These are phyloP conservation scores for Ianthella basta DNA, from an alignment of 37 sponge, comb jelly and placozoan genomes.

Conservation along the genomic window DNA sequence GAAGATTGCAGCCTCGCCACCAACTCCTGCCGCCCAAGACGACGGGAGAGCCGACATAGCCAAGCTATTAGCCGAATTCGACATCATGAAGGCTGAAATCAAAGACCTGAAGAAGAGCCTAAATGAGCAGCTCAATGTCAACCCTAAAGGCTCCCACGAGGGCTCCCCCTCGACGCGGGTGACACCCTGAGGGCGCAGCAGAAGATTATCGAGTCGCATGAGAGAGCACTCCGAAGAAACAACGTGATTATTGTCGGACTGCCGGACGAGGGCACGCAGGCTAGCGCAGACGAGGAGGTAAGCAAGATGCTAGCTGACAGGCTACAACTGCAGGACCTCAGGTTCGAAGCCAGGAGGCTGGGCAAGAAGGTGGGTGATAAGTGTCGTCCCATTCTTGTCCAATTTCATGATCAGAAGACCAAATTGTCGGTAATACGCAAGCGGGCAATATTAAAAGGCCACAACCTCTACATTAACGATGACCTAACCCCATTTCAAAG, in stretches of 20 bases:
- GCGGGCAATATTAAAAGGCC: background rate
- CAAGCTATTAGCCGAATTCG: background rate
- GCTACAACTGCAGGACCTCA: background rate
- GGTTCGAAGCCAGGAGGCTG: background rate
- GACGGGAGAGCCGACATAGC: background rate
- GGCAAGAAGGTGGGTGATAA: background rate
- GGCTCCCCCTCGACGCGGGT: background rate
- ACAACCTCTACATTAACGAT: background rate
- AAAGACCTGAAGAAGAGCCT: background rate
- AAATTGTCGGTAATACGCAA: background rate
- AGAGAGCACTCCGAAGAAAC: background rate
- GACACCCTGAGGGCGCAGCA: background rate
- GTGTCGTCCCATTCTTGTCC: background rate
- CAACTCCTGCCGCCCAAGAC: background rate
- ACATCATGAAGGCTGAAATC: conserved; percentile 6
- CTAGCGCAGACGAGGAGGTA: background rate
- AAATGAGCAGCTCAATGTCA: background rate
- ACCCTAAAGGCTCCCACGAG: background rate
- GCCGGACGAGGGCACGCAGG: background rate
- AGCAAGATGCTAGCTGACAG: background rate
- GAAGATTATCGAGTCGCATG: background rate
- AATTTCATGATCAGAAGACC: background rate
- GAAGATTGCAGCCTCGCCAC: too few species aligned
- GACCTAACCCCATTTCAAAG: background rate
- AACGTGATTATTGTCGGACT: background rate